Conservation (phyloP, 2,113 vertebrate species). For the Emydocephalus ijimae region DNA sequence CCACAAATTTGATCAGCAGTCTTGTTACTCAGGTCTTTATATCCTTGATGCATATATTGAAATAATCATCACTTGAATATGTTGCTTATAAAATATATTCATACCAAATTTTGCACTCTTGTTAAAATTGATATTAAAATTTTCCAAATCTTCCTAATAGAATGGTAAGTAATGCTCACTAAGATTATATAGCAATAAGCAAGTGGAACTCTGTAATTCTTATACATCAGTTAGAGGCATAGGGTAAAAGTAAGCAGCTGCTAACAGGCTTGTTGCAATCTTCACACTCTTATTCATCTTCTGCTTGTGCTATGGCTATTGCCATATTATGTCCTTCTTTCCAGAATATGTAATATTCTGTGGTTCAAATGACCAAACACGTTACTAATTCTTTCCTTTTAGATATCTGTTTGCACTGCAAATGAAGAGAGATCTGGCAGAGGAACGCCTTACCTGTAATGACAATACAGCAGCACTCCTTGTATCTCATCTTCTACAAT, state of each 20-base stretch:
- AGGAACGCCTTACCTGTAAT: constrained; percentile 81
- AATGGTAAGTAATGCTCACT: not conserved
- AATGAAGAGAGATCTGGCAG: constrained; percentile 90
- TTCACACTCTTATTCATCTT: not conserved
- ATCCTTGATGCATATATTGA: not conserved
- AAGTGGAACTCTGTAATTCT: not conserved
- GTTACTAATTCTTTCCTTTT: constrained; percentile 15
- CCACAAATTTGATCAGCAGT: not conserved
- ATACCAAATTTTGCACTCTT: not conserved
- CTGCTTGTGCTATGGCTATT: not conserved
- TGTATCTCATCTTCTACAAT: constrained; percentile 87
- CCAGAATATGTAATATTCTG: not conserved
- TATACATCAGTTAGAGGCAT: not conserved
- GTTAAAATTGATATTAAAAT: not conserved
- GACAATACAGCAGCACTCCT: constrained; percentile 87
- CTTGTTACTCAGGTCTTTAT: not conserved
- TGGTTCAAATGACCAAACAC: not conserved
- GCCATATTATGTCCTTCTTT: not conserved
- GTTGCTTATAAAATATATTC: not conserved
- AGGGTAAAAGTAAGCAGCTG: not conserved
- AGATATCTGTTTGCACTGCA: constrained; percentile 95
- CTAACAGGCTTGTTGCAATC: not conserved
- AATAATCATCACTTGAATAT: not conserved
- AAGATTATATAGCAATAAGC: not conserved
- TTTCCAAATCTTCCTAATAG: not conserved